These are phyloP conservation scores for Synergus gifuensis DNA, from an alignment of 2,888 invertebrate genomes.

Conservation along the genomic window DNA sequence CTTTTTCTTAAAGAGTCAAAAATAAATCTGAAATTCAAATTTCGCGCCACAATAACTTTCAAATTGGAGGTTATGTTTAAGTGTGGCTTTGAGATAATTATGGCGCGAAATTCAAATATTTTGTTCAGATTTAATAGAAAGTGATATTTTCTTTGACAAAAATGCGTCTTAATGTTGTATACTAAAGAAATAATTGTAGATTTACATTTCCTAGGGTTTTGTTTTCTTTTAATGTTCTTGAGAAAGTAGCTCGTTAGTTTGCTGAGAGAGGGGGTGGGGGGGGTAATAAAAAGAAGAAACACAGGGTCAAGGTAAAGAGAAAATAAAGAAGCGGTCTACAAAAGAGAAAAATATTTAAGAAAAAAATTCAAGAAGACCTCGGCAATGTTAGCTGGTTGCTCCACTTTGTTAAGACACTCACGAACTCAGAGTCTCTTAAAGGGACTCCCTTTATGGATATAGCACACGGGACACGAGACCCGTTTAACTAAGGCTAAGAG, in stretches of 20 bases:
- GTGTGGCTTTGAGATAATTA: background rate
- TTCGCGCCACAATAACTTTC: too few species aligned
- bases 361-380: slow-evolving; percentile 39
- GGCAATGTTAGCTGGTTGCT: slow-evolving; percentile 55
- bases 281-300: slow-evolving; percentile 26
- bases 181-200: background rate
- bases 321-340: background rate
- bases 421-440: slow-evolving; percentile 56
- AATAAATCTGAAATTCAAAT: background rate
- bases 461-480: slow-evolving; percentile 61
- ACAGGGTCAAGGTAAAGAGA: slow-evolving; percentile 21
- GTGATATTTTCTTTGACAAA: too few species aligned
- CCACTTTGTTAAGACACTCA: slow-evolving; percentile 71
- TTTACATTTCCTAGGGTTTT: background rate
- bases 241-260: slow-evolving; percentile 41
- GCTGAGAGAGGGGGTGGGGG: background rate
- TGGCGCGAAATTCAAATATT: too few species aligned
- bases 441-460: slow-evolving; percentile 66
- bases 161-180: background rate
- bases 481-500: slow-evolving; percentile 72
- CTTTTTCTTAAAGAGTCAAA: background rate
- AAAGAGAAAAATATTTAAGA: slow-evolving; percentile 8
- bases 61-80: background rate
- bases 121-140: too few species aligned
- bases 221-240: background rate